phyloP scores from a whole-genome alignment of 2,888 invertebrate genomes.

The Galerucella nymphaeae region DNA sequence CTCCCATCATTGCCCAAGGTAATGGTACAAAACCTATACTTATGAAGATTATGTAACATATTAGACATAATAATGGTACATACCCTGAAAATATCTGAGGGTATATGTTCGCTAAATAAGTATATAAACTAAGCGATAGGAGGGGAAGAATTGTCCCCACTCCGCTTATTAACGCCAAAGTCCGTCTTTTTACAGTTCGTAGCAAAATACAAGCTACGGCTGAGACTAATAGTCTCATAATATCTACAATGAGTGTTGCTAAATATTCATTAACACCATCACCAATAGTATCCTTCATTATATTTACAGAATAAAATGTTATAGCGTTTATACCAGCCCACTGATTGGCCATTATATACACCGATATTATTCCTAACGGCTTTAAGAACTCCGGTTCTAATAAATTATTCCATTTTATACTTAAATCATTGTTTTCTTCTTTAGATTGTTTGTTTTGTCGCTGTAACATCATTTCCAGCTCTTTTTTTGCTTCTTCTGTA shows the following conservation, averaged over 20 bases:
- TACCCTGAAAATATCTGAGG: slow-evolving; percentile 51
- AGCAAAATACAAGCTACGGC: slow-evolving; percentile 73
- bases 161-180: slow-evolving; percentile 74
- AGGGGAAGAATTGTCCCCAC: slow-evolving; percentile 72
- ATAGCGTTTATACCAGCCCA: slow-evolving; percentile 79
- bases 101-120: slow-evolving; percentile 45
- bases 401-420: slow-evolving; percentile 52
- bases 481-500: slow-evolving; percentile 66
- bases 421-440: slow-evolving; percentile 4
- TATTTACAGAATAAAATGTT: slow-evolving; percentile 77
- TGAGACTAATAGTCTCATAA: slow-evolving; percentile 72
- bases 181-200: slow-evolving; percentile 72
- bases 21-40: slow-evolving; percentile 67
- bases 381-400: slow-evolving; percentile 69
- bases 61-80: slow-evolving; percentile 64
- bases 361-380: slow-evolving; percentile 72
- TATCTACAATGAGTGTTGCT: slow-evolving; percentile 74
- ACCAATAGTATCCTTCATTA: slow-evolving; percentile 72
- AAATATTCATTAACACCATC: slow-evolving; percentile 73
- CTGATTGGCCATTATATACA: slow-evolving; percentile 76
- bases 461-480: slow-evolving; percentile 67
- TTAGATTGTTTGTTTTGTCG: slow-evolving; percentile 58
- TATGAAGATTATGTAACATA: slow-evolving; percentile 72
- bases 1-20: slow-evolving; percentile 82
- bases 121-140: slow-evolving; percentile 51